These are phyloP conservation scores for Margarornis squamiger DNA, from an alignment of 2,797 vertebrate genomes.

Conservation along the genomic window DNA sequence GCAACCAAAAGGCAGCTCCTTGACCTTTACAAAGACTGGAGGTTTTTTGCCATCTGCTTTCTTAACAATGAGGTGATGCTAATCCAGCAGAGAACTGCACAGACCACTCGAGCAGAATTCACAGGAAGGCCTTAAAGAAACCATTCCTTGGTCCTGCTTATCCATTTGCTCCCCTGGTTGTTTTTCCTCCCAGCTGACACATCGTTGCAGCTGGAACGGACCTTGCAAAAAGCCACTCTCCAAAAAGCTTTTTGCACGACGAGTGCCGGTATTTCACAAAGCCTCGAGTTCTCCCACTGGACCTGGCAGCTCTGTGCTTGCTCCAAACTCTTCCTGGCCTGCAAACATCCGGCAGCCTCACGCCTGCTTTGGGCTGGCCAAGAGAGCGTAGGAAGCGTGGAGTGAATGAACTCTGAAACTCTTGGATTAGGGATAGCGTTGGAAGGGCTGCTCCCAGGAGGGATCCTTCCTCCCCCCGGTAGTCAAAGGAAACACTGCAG, in stretches of 20 bases:
- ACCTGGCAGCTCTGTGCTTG: background rate
- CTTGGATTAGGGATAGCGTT: background rate
- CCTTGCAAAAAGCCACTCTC: background rate
- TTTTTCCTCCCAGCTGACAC: background rate
- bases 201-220: background rate
- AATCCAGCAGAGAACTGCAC: background rate
- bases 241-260: background rate
- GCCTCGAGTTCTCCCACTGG: background rate
- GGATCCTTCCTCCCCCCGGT: background rate
- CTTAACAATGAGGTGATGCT: background rate
- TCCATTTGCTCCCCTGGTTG: background rate
- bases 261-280: background rate
- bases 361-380: background rate
- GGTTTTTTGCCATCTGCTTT: background rate
- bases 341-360: background rate
- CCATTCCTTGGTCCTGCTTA: background rate
- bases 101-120: background rate
- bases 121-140: background rate
- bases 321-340: background rate
- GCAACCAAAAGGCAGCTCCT: background rate
- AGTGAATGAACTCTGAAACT: background rate
- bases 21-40: background rate
- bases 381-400: fast-evolving
- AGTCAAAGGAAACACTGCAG: slow-evolving; percentile 14
- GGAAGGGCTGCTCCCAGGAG: background rate